A percentile compares a stretch with the other conserved stretches of the same genome.
These are phyloP conservation scores for Myotis yumanensis DNA, from an alignment of 2,113 vertebrate species.

Conservation along the genomic window DNA sequence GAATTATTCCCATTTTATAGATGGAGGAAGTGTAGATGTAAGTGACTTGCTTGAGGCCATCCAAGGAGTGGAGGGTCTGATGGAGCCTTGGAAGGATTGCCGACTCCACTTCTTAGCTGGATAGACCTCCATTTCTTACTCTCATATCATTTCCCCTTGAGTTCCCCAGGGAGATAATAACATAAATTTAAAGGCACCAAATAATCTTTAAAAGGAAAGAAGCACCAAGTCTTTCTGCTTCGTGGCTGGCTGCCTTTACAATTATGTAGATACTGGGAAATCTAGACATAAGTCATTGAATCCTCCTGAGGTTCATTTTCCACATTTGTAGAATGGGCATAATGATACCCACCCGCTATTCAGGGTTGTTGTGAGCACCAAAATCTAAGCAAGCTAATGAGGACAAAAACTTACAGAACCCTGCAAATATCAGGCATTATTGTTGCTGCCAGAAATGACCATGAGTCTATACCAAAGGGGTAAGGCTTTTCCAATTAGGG, in stretches of 20 bases:
- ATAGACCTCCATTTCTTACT: neutral
- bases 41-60: slow-evolving; percentile 38
- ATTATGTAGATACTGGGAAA: neutral
- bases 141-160: neutral
- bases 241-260: neutral
- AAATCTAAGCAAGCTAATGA: slow-evolving; percentile 14
- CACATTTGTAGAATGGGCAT: slow-evolving; percentile 38
- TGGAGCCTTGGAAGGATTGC: neutral
- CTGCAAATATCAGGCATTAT: neutral
- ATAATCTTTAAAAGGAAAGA: neutral
- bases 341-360: neutral
- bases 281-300: neutral
- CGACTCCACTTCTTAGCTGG: neutral
- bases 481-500: slow-evolving; percentile 23
- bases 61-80: neutral
- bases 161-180: neutral
- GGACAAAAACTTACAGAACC: slow-evolving; percentile 26
- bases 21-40: slow-evolving; percentile 49
- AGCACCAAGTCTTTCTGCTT: neutral
- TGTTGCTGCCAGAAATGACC: neutral
- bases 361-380: neutral
- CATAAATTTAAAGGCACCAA: neutral
- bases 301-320: neutral
- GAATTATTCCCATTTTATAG: slow-evolving; percentile 69
- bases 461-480: neutral